Conservation (phyloP, 2,888 invertebrate species). For the Odontocerum albicorne region DNA sequence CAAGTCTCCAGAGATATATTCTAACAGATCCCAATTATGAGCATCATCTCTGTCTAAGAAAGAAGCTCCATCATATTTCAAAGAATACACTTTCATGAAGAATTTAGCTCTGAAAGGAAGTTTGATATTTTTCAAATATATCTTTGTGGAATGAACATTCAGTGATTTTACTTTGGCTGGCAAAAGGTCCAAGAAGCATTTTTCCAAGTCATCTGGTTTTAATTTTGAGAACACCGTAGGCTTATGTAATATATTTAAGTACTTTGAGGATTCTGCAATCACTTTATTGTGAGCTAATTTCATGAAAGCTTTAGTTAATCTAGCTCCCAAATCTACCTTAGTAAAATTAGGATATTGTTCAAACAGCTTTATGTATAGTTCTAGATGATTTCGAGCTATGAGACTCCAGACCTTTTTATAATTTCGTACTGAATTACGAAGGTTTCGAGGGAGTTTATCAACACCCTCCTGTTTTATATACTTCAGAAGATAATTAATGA, state of each 20-base stretch:
- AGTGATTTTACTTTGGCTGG: slow-evolving; percentile 6
- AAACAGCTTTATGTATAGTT: slow-evolving; percentile 18
- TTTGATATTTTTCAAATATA: slow-evolving; percentile 1
- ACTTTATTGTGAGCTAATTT: not conserved
- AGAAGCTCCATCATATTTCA: slow-evolving; percentile 21
- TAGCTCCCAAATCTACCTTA: slow-evolving; percentile 4
- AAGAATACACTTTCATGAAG: slow-evolving; percentile 25
- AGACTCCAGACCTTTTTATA: slow-evolving; percentile 7
- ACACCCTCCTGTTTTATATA: slow-evolving; percentile 9
- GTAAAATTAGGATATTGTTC: not conserved
- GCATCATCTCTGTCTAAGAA: slow-evolving; percentile 13
- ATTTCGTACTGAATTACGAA: not conserved
- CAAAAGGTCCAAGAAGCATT: slow-evolving; percentile 8
- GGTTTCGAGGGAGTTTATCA: not conserved
- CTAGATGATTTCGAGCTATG: slow-evolving; percentile 17
- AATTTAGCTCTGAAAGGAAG: slow-evolving; percentile 4
- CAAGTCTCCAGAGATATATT: slow-evolving; percentile 11
- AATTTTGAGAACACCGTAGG: slow-evolving; percentile 7
- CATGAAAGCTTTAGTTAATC: not conserved
- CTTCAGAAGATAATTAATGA: slow-evolving; percentile 40
- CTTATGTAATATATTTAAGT: not conserved
- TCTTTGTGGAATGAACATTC: no score
- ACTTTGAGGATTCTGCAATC: not conserved
- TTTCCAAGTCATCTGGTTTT: slow-evolving; percentile 27
- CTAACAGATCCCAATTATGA: slow-evolving; percentile 4